phyloP scores from a whole-genome alignment of 2,113 vertebrate genomes.

The Pteruthius melanotis region DNA sequence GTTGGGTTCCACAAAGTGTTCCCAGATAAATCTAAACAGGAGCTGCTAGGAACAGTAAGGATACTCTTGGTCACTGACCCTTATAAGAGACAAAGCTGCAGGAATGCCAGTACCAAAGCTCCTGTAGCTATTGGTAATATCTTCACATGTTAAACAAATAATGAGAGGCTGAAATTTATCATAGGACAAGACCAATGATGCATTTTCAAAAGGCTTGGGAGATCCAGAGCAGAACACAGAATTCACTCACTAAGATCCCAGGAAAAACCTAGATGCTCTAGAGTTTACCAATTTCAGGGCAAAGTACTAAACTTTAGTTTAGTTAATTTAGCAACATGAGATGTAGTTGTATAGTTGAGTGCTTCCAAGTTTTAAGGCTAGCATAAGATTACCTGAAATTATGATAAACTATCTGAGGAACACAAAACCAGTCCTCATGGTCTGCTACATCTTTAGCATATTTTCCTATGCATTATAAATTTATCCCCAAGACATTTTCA shows the following conservation, averaged over 20 bases:
- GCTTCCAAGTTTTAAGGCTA: neutral
- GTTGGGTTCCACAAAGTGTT: neutral
- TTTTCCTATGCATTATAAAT: neutral
- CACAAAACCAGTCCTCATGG: neutral
- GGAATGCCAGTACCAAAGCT: neutral
- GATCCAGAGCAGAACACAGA: neutral
- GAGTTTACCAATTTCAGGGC: neutral
- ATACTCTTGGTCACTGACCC: neutral
- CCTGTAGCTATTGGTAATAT: neutral
- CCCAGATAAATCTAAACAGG: neutral
- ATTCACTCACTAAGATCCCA: neutral
- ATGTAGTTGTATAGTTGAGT: neutral
- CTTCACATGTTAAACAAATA: neutral
- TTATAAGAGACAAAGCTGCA: neutral
- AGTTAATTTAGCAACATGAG: neutral
- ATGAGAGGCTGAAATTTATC: neutral
- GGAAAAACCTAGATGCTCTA: neutral
- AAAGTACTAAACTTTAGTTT: neutral
- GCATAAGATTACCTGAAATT: neutral
- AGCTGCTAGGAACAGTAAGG: neutral
- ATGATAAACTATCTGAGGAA: neutral
- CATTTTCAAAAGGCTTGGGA: neutral
- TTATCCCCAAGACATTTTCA: neutral
- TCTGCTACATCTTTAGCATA: neutral
- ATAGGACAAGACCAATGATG: neutral